Base-by-base conservation (phyloP, 37 sponge, comb jelly and placozoan species). In the Hormiphora californensis region DNA sequence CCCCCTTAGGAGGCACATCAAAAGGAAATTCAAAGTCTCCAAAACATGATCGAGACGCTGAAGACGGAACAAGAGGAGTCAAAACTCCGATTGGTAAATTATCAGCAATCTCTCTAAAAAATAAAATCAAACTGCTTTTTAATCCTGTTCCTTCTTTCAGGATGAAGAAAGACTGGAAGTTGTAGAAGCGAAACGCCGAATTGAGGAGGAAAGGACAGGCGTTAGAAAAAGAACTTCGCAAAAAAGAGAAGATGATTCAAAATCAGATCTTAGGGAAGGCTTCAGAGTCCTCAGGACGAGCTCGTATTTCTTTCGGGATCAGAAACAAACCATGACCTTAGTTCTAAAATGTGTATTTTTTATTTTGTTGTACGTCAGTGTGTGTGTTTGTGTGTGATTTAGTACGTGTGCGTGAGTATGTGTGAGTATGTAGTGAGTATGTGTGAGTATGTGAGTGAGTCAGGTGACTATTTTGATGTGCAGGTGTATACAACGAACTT, bases 201-300 rank as follows among this genome's bases (percentile, higher is more conserved):
- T 73, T 19, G 81, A 73, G 44, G 81, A 73, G 25, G 81, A 73
- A 28, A 27, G 81, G n/a, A 33, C 81, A 73, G 23, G 44, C 81
- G 4, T 28, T 73, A 8, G 81, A 73, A 73, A 73, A 73, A 33
- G 81, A 73, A 73, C 46, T 73, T 25, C 40, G 43, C 19, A 27
- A 73, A 28, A 73, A 73, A 36, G 81, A 73, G 81, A 73, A 73
- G 23, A 73, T 73, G 81, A 73, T 73, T 17, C 81, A 73, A 36
- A 73, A 73, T 30, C 81, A 73, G 38, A 73, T 73, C n/a, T 33
- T 73, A 7, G 81, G 81, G 25, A 73, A 73, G 43, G n/a, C n/a
- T n/a, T 73, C 81, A 43, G 81, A 73, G 23, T 73, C 81, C n/a
- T 43, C 40, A 22, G 40, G 46, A 11, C 41, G 81, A 3, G 46